Evolutionary conservation across 1,140 invertebrate genomes (phyloP), one percentile per base, ranked within the genome.

Genomic region (Ceratosolen fusciceps): DNA sequence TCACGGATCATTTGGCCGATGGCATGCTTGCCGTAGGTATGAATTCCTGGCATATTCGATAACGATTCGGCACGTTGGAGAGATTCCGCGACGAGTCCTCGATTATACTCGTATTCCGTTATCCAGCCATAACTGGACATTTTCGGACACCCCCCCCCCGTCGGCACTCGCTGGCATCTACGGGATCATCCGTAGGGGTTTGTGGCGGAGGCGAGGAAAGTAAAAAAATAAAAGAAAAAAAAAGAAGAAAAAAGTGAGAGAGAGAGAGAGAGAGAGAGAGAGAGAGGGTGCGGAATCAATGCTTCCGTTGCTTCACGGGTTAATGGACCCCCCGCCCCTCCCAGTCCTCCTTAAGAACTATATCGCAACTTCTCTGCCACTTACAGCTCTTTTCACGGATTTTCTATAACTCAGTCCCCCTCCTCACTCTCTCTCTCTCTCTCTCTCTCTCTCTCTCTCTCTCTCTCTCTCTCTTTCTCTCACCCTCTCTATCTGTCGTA

Each of bases 1-100:
- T 88, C 82, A 87, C 84, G 84, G 85, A 83, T 87, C 87, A 87
- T 87, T 88, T 87, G 79, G 73, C 83, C 83, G 84, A 86, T 85
- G 83, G 84, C 83, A 83, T 85, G 86, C 85, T 85, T 85, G 85
- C 70, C 62, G n/a, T n/a, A n/a, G 56, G 65, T 39, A 21, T 65
- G 77, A 80, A 87, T 85, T 88, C 83, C 82, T 19, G 76, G 82
- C 77, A 84, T 87, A 86, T 87, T 85, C 83, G 83, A 86, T 86
- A 87, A 86, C 83, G 80, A 43, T 78, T 39, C 49, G 70, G 54
- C 62, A 26, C 67, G 29, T 3, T 29, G 73, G 52, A 74, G 74
- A 81, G 70, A 80, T 83, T 76, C 74, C 39, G 79, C 24, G 14
- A 68, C 8, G 37, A 68, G 65, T 10, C 10, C 21, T 62, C 56